Percentiles rank a stretch among this genome's conserved stretches.
Evolutionary conservation across 2,113 vertebrate species (phyloP).

Genomic region (Solenodon paradoxus): DNA sequence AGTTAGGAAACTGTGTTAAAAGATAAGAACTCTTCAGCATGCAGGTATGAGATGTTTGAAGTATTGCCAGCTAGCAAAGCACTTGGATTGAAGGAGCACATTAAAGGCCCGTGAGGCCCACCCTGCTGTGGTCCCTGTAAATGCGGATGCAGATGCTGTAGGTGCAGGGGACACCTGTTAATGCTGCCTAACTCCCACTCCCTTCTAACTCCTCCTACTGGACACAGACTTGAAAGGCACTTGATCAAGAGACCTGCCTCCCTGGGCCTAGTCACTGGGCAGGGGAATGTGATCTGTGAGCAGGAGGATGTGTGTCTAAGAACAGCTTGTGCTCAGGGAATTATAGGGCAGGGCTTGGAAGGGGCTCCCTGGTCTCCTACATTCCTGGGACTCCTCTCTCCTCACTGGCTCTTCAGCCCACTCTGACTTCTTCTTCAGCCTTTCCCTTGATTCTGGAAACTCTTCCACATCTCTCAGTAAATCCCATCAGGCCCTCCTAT

Average conservation of each 20-base stretch:
- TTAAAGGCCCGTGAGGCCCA: background rate
- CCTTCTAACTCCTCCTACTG: background rate
- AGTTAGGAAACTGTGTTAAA: background rate
- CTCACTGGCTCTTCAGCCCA: background rate
- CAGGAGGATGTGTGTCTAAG: background rate
- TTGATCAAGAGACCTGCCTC: background rate
- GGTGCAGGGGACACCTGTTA: background rate
- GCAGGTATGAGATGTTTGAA: background rate
- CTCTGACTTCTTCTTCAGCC: background rate
- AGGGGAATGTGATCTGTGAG: background rate
- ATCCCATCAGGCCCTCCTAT: background rate
- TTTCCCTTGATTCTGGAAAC: background rate
- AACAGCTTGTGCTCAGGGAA: background rate
- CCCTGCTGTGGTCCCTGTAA: background rate
- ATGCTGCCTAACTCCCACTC: background rate
- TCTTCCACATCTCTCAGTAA: background rate
- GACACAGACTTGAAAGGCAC: background rate
- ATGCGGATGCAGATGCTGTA: too few species aligned
- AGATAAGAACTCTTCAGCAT: background rate
- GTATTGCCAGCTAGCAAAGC: background rate
- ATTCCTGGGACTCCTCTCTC: background rate
- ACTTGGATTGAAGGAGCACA: background rate
- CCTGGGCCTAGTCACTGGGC: too few species aligned
- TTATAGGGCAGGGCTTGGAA: background rate
- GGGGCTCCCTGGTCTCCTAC: background rate